A percentile compares a stretch with the other conserved stretches of the same genome.
Conservation (phyloP, 2,113 vertebrate species). For the Xyliphius kryptos region DNA sequence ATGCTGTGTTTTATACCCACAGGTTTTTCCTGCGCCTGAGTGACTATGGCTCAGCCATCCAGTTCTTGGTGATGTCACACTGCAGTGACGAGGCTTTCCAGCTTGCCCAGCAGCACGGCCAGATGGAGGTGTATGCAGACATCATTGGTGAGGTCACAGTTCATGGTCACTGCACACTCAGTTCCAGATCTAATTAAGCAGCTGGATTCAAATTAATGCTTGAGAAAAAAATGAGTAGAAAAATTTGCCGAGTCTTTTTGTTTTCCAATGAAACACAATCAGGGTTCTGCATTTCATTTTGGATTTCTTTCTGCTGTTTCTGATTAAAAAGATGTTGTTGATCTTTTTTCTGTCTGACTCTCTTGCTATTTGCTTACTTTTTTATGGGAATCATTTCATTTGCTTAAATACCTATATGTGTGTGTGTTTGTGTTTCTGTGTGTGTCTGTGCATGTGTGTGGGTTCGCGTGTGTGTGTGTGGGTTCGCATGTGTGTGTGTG, state of each 20-base stretch:
- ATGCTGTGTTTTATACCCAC: background rate
- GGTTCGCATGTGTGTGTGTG: too few species aligned
- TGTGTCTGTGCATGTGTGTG: too few species aligned
- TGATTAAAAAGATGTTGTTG: too few species aligned
- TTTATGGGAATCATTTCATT: too few species aligned
- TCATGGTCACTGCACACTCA: constrained; percentile 32
- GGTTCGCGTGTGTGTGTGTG: too few species aligned
- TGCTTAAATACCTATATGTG: too few species aligned
- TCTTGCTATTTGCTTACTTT: background rate
- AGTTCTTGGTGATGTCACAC: constrained; percentile 91
- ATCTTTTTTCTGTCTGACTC: background rate
- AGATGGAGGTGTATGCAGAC: constrained; percentile 97
- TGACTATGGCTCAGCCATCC: constrained; percentile 94
- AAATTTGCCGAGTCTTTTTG: too few species aligned
- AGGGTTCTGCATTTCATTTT: too few species aligned
- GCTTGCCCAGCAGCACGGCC: constrained; percentile 91
- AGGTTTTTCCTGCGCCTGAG: constrained; percentile 89
- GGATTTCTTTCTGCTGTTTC: too few species aligned
- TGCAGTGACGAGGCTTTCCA: constrained; percentile 95
- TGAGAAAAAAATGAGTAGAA: background rate
- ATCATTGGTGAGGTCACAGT: constrained; percentile 79
- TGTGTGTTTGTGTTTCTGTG: too few species aligned
- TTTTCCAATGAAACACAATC: too few species aligned
- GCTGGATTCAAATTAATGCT: too few species aligned
- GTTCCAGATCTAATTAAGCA: background rate